phyloP scores from a whole-genome alignment of 2,888 invertebrate species.

The Cephonodes hylas region DNA sequence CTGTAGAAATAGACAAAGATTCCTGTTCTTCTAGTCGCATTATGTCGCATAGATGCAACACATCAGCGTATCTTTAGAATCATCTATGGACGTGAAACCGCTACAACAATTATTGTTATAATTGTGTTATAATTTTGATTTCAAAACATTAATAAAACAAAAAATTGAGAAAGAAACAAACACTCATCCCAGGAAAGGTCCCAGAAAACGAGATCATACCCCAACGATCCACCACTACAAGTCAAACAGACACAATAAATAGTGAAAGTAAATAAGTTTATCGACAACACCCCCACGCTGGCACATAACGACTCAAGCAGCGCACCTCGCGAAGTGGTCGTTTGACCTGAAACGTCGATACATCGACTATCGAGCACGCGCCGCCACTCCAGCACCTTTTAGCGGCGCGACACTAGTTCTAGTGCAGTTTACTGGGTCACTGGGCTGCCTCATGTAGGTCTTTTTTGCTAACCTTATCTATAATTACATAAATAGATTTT shows the following conservation, averaged over 20 bases:
- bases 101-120: too few relatives aligned
- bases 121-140: too few relatives aligned
- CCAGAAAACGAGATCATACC: too few relatives aligned
- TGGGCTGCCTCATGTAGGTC: slow-evolving; percentile 42
- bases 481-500: not conserved
- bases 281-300: slow-evolving; percentile 28
- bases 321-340: slow-evolving; percentile 48
- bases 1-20: too few relatives aligned
- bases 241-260: not conserved
- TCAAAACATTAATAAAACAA: too few relatives aligned
- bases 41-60: too few relatives aligned
- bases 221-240: not conserved
- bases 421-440: slow-evolving; percentile 57
- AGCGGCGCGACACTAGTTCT: slow-evolving; percentile 34
- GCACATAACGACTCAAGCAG: slow-evolving; percentile 29
- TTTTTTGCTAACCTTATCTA: not conserved
- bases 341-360: slow-evolving; percentile 62
- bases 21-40: too few relatives aligned
- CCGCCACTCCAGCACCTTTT: slow-evolving; percentile 60
- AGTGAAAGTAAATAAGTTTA: slow-evolving; percentile 5
- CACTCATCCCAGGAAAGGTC: too few relatives aligned
- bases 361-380: slow-evolving; percentile 73
- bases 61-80: too few relatives aligned
- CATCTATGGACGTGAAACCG: too few relatives aligned
- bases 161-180: too few relatives aligned